Evolutionary conservation across 1,140 invertebrate genomes (phyloP), one percentile per base, ranked within the genome.

Genomic region (Diabrotica undecimpunctata): DNA sequence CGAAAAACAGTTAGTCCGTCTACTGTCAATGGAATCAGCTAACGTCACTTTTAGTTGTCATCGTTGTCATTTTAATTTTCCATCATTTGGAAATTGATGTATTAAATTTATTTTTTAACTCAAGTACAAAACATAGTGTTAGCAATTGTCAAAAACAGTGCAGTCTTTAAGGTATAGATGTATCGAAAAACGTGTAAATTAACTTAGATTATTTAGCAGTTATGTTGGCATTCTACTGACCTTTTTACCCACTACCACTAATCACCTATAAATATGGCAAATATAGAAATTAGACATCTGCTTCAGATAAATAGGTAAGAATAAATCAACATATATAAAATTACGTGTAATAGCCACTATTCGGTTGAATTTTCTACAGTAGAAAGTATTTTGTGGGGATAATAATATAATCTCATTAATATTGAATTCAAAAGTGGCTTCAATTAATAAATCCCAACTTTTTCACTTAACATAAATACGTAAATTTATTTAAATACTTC

Each of bases 241-340:
- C 41, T 46, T 46, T 46, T n/a, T 8, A n/a, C 25, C 25, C 25
- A 25, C 25, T 46, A n/a, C 41, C n/a, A 54, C 8, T n/a, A 54
- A n/a, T 54, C 14, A 5, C 10, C 8, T 14, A 8, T 35, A 62
- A 71, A 67, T 64, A 75, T 75, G 74, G 57, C 68, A 62, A 73
- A 72, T 69, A 68, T 77, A 41, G 70, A 77, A 69, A 68, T 74
- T 38, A 74, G 72, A 67, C 68, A 77, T 54, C 66, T 77, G 51
- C 70, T 75, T 66, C 68, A 64, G 54, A 68, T 25, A 39, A 74
- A 64, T 62, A 76, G 75, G 75, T 76, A 66, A 74, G 62, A 46
- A 46, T 25, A 25, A 25, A 25, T 25, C 25, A 25, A 25, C 25
- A 25, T 4, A 25, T 25, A 25, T 25, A 25, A 25, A 25, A 25